Evolutionary conservation across 2,797 vertebrate genomes (phyloP).

Genomic region (Diplodus puntazzo): DNA sequence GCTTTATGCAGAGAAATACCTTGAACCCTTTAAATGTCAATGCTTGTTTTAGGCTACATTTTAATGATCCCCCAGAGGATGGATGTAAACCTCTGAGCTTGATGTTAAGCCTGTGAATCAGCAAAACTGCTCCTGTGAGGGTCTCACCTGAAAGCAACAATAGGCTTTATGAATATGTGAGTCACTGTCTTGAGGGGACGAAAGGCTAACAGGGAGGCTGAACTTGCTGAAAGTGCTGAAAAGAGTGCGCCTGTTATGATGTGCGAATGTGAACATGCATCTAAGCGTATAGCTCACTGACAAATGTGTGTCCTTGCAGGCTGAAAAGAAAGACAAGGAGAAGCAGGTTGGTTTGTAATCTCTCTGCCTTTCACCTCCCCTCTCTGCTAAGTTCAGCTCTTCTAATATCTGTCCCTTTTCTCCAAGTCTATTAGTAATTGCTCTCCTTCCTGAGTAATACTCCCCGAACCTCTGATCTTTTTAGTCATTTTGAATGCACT

Average conservation of each 20-base stretch:
- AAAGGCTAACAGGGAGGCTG: not conserved
- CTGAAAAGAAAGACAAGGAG: conserved; percentile 83
- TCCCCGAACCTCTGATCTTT: not conserved
- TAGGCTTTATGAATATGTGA: conserved; percentile 26
- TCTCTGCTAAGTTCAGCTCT: not conserved
- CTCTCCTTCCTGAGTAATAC: not conserved
- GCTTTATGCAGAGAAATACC: not conserved
- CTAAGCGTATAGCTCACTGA: conserved; percentile 12
- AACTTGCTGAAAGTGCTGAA: not conserved
- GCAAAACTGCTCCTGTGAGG: not conserved
- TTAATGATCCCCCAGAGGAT: not conserved
- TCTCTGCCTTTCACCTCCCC: not conserved
- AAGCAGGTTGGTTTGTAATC: conserved; percentile 81
- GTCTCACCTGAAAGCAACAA: conserved; percentile 16
- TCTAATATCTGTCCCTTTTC: not conserved
- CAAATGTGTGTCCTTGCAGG: conserved; percentile 72
- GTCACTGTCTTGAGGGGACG: conserved; percentile 7
- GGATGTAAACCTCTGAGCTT: not conserved
- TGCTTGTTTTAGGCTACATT: not conserved
- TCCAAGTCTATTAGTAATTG: not conserved
- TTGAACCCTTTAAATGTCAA: not conserved
- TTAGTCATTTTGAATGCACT: not conserved
- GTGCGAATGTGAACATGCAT: conserved; percentile 7
- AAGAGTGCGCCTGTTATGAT: not conserved
- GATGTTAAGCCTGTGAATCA: conserved; percentile 16